phyloP scores from a whole-genome alignment of 2,797 vertebrate species.

The Anisognathus igniventris region DNA sequence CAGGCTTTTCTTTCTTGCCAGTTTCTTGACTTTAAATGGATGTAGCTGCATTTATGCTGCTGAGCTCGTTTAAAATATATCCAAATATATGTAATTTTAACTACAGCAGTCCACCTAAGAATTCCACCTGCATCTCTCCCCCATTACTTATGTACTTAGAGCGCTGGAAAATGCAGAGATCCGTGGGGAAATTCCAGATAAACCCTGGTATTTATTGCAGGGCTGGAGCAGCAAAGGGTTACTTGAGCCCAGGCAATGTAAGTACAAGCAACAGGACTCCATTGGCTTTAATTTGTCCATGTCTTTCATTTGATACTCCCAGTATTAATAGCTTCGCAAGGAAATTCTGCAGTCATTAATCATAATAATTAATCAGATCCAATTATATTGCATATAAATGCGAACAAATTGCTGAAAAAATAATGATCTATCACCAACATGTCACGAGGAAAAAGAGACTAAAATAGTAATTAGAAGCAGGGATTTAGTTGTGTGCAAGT shows the following conservation, averaged over 20 bases:
- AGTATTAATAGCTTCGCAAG: constrained; percentile 90
- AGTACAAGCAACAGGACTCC: constrained; percentile 76
- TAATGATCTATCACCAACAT: constrained; percentile 99
- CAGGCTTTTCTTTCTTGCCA: not conserved
- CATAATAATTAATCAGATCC: constrained; percentile 99
- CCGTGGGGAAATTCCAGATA: not conserved
- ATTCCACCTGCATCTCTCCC: not conserved
- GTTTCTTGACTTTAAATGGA: not conserved
- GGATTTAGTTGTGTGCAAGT: constrained; percentile 86
- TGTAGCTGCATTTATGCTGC: not conserved
- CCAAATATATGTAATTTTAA: not conserved
- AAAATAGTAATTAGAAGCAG: constrained; percentile 98
- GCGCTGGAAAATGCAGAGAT: not conserved
- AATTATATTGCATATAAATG: constrained; percentile 99
- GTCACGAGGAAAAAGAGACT: constrained; percentile 91
- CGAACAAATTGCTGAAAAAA: constrained; percentile 99
- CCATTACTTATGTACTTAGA: not conserved
- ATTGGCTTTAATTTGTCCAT: constrained; percentile 85
- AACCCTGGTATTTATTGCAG: not conserved
- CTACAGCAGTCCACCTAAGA: not conserved
- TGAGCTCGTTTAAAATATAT: not conserved
- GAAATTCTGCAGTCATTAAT: constrained; percentile 95
- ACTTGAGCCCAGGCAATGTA: constrained; percentile 58
- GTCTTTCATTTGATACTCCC: constrained; percentile 84
- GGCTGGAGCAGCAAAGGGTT: constrained; percentile 74